Percentiles rank a stretch among this genome's conserved stretches.
phyloP scores from a whole-genome alignment of 2,797 vertebrate genomes.

The Tragopan temminckii region DNA sequence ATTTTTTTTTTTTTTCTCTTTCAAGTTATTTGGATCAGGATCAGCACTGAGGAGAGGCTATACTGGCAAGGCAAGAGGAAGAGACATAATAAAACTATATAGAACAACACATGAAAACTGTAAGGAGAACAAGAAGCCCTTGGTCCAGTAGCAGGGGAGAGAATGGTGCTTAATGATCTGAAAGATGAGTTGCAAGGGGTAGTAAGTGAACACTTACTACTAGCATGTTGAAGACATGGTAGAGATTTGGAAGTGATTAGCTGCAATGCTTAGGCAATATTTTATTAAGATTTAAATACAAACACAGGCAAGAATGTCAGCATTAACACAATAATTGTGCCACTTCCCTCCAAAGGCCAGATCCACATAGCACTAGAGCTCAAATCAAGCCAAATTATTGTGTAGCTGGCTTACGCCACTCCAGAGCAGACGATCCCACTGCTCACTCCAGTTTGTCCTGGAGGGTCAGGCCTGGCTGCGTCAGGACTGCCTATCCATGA shows the following conservation, averaged over 20 bases:
- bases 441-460: background rate
- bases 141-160: background rate
- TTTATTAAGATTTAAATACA: background rate
- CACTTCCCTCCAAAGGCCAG: background rate
- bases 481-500: background rate
- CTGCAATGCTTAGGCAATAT: accelerated
- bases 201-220: background rate
- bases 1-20: background rate
- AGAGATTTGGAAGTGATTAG: background rate
- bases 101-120: background rate
- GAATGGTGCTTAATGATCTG: accelerated
- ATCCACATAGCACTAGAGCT: background rate
- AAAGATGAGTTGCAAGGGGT: background rate
- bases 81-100: background rate
- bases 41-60: background rate
- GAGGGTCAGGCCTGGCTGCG: background rate
- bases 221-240: background rate
- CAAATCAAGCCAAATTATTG: background rate
- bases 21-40: background rate
- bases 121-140: background rate
- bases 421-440: background rate
- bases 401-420: background rate
- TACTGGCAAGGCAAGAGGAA: background rate
- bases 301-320: background rate
- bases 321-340: background rate